Percentiles rank a stretch among this genome's conserved stretches.
Conservation (phyloP, 2,113 vertebrate genomes). For the Caloenas nicobarica region DNA sequence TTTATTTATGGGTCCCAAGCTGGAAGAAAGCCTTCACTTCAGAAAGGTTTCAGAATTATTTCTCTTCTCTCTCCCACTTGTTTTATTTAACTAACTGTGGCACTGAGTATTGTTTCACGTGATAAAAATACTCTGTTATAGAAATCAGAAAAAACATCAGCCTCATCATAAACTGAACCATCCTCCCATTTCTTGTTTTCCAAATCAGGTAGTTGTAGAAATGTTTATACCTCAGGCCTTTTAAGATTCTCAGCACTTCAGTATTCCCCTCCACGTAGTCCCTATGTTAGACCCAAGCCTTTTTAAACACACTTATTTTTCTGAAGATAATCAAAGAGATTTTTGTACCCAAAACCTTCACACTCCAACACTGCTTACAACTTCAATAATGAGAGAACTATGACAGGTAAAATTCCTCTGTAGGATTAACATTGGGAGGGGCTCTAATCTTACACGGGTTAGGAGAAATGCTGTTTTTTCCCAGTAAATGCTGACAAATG, state of each 20-base stretch:
- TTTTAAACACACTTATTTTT: background rate
- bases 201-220: background rate
- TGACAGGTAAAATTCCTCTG: background rate
- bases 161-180: background rate
- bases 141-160: background rate
- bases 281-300: background rate
- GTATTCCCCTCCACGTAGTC: background rate
- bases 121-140: background rate
- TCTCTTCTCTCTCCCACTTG: background rate
- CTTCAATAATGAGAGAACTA: background rate
- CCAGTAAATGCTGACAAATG: background rate
- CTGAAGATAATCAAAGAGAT: background rate
- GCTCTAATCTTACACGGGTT: background rate
- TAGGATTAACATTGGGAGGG: background rate
- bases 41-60: background rate
- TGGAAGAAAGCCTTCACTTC: constrained; percentile 33
- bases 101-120: background rate
- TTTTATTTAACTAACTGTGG: constrained; percentile 26
- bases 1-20: constrained; percentile 41
- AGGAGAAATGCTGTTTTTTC: background rate
- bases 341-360: background rate
- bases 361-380: background rate
- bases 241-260: constrained; percentile 13
- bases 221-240: background rate
- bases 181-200: background rate